phyloP scores from a whole-genome alignment of 2,113 vertebrate species.

The Poecilia latipinna region DNA sequence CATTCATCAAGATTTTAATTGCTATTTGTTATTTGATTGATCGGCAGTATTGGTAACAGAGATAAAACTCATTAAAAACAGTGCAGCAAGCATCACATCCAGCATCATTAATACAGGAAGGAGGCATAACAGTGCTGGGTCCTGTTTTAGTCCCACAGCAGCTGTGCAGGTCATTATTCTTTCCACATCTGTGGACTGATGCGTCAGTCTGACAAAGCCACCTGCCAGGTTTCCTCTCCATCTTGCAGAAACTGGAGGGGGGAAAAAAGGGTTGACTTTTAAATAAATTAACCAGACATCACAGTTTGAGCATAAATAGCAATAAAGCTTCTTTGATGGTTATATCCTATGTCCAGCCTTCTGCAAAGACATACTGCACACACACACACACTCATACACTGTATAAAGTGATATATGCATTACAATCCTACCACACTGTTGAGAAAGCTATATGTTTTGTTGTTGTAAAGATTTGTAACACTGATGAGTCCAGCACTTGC shows the following conservation, averaged over 20 bases:
- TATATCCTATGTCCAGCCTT: slow-evolving; percentile 1
- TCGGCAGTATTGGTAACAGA: slow-evolving; percentile 12
- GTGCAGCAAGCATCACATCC: background rate
- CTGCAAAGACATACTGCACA: slow-evolving; percentile 14
- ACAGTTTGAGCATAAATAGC: background rate
- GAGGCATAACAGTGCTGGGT: slow-evolving; percentile 2
- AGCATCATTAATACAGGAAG: slow-evolving; percentile 1
- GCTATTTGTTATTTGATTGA: background rate
- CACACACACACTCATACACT: slow-evolving; percentile 11
- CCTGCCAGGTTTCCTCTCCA: slow-evolving; percentile 37
- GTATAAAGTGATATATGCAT: slow-evolving; percentile 49
- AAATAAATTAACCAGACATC: background rate
- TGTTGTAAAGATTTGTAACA: slow-evolving; percentile 55
- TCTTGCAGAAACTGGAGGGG: slow-evolving; percentile 42
- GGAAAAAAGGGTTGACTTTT: slow-evolving; percentile 9
- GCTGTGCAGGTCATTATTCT: slow-evolving; percentile 13
- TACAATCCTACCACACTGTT: slow-evolving; percentile 36
- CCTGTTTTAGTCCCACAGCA: slow-evolving; percentile 8
- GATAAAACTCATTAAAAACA: background rate
- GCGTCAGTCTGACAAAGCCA: slow-evolving; percentile 10
- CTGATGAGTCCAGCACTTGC: slow-evolving; percentile 57
- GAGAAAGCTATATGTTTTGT: slow-evolving; percentile 34
- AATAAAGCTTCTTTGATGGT: slow-evolving; percentile 8
- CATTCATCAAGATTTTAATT: slow-evolving; percentile 4
- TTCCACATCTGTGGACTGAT: slow-evolving; percentile 13